Percentiles rank a stretch among this genome's conserved stretches.
phyloP scores from a whole-genome alignment of 1,140 invertebrate species.

The Halesus radiatus region DNA sequence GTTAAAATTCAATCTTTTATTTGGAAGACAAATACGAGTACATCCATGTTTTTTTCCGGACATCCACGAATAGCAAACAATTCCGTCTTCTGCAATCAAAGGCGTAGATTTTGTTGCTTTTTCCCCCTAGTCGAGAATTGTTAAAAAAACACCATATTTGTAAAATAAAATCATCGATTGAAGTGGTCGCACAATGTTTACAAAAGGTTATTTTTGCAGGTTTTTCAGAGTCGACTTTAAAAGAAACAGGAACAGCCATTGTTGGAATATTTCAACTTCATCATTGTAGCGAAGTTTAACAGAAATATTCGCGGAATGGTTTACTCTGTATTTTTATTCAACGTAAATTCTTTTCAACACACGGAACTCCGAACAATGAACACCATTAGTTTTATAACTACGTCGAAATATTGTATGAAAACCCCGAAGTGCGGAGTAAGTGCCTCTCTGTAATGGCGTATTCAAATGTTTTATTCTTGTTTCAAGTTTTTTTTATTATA shows the following conservation, averaged over 20 bases:
- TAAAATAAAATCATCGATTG: no score
- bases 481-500: not conserved
- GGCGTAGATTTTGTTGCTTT: no score
- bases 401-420: not conserved
- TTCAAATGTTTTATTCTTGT: slow-evolving; percentile 1
- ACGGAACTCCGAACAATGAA: slow-evolving; percentile 16
- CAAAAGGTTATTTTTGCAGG: not conserved
- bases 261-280: slow-evolving; percentile 13
- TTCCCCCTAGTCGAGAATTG: no score
- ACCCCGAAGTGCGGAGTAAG: not conserved
- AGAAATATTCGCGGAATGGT: slow-evolving; percentile 2
- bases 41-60: no score
- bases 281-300: not conserved
- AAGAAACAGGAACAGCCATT: slow-evolving; percentile 9
- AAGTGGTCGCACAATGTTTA: not conserved
- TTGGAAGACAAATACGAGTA: no score
- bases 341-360: slow-evolving; percentile 15
- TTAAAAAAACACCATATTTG: no score
- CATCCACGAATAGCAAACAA: no score
- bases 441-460: slow-evolving; percentile 7
- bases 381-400: slow-evolving; percentile 24
- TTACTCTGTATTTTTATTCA: slow-evolving; percentile 26
- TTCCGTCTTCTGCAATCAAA: no score
- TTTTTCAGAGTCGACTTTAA: not conserved
- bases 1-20: no score